Conservation (phyloP, 35 echinoderm and acorn worm species). For the Strongylocentrotus purpuratus region DNA sequence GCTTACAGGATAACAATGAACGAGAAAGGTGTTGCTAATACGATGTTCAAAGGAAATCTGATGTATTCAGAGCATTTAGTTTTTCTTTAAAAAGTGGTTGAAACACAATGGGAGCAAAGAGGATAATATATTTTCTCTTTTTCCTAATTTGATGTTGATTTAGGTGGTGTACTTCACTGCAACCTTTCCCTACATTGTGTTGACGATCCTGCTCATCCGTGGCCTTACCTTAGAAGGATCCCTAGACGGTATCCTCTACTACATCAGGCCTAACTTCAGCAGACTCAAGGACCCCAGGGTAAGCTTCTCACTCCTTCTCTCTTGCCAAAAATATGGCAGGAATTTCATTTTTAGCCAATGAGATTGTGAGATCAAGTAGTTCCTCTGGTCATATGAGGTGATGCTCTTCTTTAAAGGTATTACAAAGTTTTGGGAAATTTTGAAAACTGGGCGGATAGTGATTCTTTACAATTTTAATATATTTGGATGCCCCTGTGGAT, state of each 20-base stretch:
- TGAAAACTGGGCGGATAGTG: too few species aligned
- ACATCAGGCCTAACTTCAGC: slow-evolving; percentile 60
- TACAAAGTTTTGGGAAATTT: too few species aligned
- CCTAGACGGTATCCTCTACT: slow-evolving; percentile 61
- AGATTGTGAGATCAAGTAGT: not conserved
- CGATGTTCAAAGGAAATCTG: too few species aligned
- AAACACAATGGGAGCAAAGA: too few species aligned
- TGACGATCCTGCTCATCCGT: slow-evolving; percentile 67
- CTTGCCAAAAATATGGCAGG: not conserved
- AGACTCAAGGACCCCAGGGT: slow-evolving; percentile 59
- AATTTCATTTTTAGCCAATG: not conserved
- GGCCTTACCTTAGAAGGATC: slow-evolving; percentile 61
- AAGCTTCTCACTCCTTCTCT: slow-evolving; percentile 32
- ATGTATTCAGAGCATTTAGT: too few species aligned
- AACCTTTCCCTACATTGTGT: slow-evolving; percentile 65
- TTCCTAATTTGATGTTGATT: not conserved
- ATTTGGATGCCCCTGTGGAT: too few species aligned
- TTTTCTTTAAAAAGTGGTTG: too few species aligned
- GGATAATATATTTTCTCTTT: not conserved
- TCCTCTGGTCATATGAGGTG: not conserved
- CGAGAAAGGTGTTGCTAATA: too few species aligned
- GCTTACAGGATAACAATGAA: too few species aligned
- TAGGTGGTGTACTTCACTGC: slow-evolving; percentile 82
- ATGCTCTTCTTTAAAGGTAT: too few species aligned
- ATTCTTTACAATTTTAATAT: too few species aligned